phyloP scores from a whole-genome alignment of 2,113 vertebrate genomes.

The Eptesicus fuscus region DNA sequence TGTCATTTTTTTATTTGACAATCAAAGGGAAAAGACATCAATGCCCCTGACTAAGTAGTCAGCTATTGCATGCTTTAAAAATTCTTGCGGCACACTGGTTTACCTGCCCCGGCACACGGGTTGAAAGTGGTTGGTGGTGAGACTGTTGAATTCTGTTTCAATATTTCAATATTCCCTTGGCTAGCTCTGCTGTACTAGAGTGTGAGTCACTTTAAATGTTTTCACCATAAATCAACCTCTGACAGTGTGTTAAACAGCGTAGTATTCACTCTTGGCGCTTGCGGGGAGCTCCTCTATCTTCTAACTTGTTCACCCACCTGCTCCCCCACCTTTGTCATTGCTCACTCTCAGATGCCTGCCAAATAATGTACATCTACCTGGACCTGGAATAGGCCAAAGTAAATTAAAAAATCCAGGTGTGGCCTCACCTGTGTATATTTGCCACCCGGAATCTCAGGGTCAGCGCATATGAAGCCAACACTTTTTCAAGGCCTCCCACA shows the following conservation, averaged over 20 bases:
- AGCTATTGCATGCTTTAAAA: no score
- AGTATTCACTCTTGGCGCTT: neutral
- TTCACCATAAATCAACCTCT: neutral
- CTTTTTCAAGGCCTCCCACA: neutral
- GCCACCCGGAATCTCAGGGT: neutral
- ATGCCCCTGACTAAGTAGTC: no score
- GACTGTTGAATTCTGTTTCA: no score
- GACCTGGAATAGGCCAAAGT: neutral
- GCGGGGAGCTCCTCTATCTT: neutral
- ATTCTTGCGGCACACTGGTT: no score
- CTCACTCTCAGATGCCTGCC: neutral
- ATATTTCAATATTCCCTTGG: no score
- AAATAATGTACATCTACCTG: neutral
- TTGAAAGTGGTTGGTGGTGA: no score
- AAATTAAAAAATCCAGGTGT: neutral
- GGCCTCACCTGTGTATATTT: constrained; percentile 6
- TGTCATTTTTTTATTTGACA: no score
- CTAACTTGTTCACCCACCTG: neutral
- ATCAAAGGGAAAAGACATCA: no score
- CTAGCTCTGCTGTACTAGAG: no score
- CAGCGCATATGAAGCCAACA: neutral
- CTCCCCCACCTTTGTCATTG: neutral
- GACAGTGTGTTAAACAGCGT: neutral
- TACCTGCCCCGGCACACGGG: no score
- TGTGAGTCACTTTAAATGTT: neutral